Evolutionary conservation across 1,140 invertebrate genomes (phyloP), one percentile per base, ranked within the genome.

Genomic region (Hormaphis cornu): DNA sequence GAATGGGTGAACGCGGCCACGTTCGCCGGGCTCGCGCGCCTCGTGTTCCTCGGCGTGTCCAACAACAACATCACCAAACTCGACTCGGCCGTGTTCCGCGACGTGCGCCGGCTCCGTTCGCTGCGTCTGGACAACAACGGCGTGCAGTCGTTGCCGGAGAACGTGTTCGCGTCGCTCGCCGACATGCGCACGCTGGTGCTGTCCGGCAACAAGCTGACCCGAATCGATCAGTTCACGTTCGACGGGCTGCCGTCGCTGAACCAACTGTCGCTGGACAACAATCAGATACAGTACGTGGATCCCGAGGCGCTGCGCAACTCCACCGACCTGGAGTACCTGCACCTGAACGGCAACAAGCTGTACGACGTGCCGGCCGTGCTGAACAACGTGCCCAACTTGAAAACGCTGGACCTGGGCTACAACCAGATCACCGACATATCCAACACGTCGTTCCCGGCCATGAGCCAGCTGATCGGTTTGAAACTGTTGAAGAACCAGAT

Each of bases 1-100:
- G 89, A 90, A 75, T 95, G 88, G 92, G 87, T 91, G 40, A 92
- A 91, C 76, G 84, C 87, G 1, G 90, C 88, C 6, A 93, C 91
- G 5, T 93, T 95, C 79, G 82, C 85, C 30, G 89, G 90, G 53
- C 80, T 95, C 6, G 86, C 89, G 70, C 82, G 89, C 50, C 81
- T 95, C 6, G 84, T 90, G 7, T 85, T 90, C 70, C 79, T 95
- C 42, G 89, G 93, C 77, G 80, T 94, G 12, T 90, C 90, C 4
- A 83, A 84, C 73, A 95, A 95, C 76, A 83, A 86, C 73, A 86
- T 95, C 48, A 84, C 82, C 9, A 87, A 88, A 76, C 79, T 94
- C 61, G 89, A 92, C 77, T 81, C 87, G 9, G 84, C 86, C 16
- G 84, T 91, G 40, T 93, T 94, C 72, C 81, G 87, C 71, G 89